These are phyloP conservation scores for Eurosta solidaginis DNA, from an alignment of 1,140 invertebrate species.

Conservation along the genomic window DNA sequence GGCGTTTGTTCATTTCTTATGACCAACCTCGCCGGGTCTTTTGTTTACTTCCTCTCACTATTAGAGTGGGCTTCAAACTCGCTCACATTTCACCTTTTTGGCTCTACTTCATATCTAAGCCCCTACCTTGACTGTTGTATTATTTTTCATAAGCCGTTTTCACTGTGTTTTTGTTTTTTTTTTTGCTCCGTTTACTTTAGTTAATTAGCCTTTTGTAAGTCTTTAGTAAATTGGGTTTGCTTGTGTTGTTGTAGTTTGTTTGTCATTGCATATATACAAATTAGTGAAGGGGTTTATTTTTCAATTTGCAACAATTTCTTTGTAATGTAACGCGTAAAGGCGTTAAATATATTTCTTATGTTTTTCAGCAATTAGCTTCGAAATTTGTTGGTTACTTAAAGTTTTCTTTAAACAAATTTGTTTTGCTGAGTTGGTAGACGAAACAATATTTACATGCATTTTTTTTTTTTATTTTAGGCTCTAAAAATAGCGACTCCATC, in stretches of 20 bases:
- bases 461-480: too few relatives aligned
- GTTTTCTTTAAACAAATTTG: not conserved
- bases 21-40: not conserved
- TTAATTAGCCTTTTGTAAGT: slow-evolving; percentile 24
- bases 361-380: not conserved
- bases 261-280: not conserved
- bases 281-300: not conserved
- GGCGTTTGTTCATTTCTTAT: not conserved
- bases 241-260: not conserved
- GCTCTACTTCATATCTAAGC: not conserved
- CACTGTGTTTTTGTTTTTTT: too few relatives aligned
- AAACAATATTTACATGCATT: too few relatives aligned
- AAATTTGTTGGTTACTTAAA: not conserved
- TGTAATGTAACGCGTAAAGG: not conserved
- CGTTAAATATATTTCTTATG: not conserved
- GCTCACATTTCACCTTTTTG: not conserved
- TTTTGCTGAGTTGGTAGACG: too few relatives aligned
- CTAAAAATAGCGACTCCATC: too few relatives aligned
- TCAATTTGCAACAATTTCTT: not conserved
- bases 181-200: slow-evolving; percentile 18
- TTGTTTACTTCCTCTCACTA: not conserved
- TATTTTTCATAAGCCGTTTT: slow-evolving; percentile 2
- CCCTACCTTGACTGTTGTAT: not conserved
- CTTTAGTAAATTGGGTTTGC: too few relatives aligned
- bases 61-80: not conserved